Percentiles rank a stretch among this genome's conserved stretches.
phyloP scores from a whole-genome alignment of 2,113 vertebrate genomes.

The Pterophyllum scalare region DNA sequence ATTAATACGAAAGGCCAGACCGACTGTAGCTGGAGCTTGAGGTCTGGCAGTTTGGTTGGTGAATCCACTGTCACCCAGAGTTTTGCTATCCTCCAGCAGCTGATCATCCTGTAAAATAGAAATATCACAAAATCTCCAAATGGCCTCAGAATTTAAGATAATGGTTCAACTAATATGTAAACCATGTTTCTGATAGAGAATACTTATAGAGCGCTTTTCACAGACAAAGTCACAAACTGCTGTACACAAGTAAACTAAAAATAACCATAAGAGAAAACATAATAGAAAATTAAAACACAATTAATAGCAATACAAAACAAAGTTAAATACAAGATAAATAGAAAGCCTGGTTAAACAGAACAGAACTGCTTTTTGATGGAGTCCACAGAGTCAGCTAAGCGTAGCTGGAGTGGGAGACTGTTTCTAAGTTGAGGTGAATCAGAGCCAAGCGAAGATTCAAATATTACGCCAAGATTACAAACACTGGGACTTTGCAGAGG shows the following conservation, averaged over 20 bases:
- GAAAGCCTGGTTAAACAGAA: background rate
- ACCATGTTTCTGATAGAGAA: background rate
- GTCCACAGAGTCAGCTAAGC: background rate
- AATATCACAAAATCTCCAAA: background rate
- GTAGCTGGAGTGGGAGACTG: background rate
- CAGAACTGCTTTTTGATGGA: background rate
- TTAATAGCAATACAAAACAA: slow-evolving; percentile 6
- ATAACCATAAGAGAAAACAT: background rate
- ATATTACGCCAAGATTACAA: background rate
- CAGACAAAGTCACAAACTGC: background rate
- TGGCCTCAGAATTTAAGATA: background rate
- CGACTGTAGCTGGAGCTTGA: slow-evolving; percentile 91
- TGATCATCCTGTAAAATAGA: slow-evolving; percentile 86
- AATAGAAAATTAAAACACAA: background rate
- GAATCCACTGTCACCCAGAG: slow-evolving; percentile 91
- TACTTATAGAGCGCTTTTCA: background rate
- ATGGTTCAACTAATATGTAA: background rate
- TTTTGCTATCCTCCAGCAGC: slow-evolving; percentile 89
- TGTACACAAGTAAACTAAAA: background rate
- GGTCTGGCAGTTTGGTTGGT: slow-evolving; percentile 92
- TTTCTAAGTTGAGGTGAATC: background rate
- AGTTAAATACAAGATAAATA: background rate
- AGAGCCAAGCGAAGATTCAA: background rate
- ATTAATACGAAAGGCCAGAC: slow-evolving; percentile 87
- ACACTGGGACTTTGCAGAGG: background rate